phyloP scores from a whole-genome alignment of 2,888 invertebrate species.

The Nomada ferruginata region DNA sequence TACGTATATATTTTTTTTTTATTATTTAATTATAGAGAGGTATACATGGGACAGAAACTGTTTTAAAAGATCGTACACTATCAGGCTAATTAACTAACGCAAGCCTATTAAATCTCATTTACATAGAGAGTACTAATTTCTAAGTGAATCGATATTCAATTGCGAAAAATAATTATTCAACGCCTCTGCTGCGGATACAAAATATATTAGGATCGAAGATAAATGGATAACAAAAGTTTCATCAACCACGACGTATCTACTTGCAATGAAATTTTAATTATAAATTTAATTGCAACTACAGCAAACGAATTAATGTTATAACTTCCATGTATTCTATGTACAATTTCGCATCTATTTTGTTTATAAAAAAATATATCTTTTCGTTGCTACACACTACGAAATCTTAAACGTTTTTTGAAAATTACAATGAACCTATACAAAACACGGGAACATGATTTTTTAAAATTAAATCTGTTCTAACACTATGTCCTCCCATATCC shows the following conservation, averaged over 20 bases:
- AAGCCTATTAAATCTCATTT: neutral
- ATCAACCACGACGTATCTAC: neutral
- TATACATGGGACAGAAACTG: neutral
- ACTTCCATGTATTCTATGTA: constrained; percentile 14
- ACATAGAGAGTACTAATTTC: neutral
- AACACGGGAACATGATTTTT: neutral
- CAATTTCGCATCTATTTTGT: constrained; percentile 12
- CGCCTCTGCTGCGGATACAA: neutral
- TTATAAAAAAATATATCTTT: constrained; percentile 53
- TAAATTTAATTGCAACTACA: neutral
- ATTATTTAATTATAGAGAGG: neutral
- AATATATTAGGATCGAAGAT: neutral
- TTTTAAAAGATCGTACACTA: neutral
- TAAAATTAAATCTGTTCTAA: neutral
- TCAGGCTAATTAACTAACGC: neutral
- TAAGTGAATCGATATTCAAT: neutral
- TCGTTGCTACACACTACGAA: constrained; percentile 17
- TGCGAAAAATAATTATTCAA: constrained; percentile 1
- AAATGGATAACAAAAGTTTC: neutral
- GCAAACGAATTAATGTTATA: neutral
- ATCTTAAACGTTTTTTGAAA: neutral
- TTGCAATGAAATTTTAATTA: neutral
- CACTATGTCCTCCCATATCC: neutral
- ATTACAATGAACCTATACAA: constrained; percentile 1
- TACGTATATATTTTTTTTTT: neutral